Evolutionary conservation across 2,113 vertebrate genomes (phyloP), one percentile per base, ranked within the genome.

Genomic region (Rhegmatorhina hoffmannsi): DNA sequence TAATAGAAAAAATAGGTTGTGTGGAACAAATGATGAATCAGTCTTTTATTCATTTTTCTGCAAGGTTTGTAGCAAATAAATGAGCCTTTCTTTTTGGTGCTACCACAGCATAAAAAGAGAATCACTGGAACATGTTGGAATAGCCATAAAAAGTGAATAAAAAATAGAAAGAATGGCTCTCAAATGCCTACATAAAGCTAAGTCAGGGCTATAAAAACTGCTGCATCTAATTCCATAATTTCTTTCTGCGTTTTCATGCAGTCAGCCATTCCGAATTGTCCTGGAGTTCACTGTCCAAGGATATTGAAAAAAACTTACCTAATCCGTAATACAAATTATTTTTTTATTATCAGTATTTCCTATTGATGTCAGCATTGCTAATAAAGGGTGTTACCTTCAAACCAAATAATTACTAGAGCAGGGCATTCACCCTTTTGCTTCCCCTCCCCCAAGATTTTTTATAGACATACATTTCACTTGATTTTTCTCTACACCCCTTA

Each of bases 91-190:
- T 96, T 94, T 94, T 93, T 94, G 95, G 89, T 91, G 95, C 92
- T 93, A 95, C 95, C 96, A 96, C 94, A 96, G 95, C 96, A 97
- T 95, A 93, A 93, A 96, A 96, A 96, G 69, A 90, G 77, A 93
- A 87, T 90, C 72, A 83, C 86, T 96, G 93, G 93, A 96, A 96
- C 91, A 96, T 96, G 94, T 90, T 95, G 94, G 64, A 94, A 95
- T 95, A 90, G 64, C 77, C 77, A 85, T 91, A 90, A 95, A 96
- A 97, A 95, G 70, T 92, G 91, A 94, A 96, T 94, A 94, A 94
- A 96, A 95, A 95, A 94, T 92, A 95, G 92, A 86, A 79, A 96
- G 56, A 84, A 89, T 81, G 77, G 87, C 47, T 96, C 93, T 96
- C 90, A 90, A 96, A 96, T 78, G 68, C 91, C 72, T 87, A 92